A percentile compares a stretch with the other conserved stretches of the same genome.
Evolutionary conservation across 1,140 invertebrate genomes (phyloP).

Genomic region (Ostrea denselamellosa): DNA sequence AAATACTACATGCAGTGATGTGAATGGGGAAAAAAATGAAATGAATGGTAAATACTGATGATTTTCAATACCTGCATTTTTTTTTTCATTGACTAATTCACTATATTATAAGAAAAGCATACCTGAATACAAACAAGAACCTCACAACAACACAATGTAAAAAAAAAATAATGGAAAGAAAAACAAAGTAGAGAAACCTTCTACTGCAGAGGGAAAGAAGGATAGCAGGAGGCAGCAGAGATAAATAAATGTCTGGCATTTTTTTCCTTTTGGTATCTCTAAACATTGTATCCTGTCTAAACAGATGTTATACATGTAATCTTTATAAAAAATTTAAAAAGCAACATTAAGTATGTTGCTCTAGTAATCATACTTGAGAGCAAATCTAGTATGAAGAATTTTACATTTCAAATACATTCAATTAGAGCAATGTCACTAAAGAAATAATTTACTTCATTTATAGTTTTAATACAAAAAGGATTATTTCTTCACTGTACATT

Average conservation of each 20-base stretch:
- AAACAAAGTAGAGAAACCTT: conserved; percentile 3
- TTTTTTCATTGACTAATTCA: background rate
- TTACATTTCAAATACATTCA: too few species aligned
- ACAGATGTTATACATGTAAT: too few species aligned
- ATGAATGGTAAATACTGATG: background rate
- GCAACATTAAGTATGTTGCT: too few species aligned
- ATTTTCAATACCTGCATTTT: background rate
- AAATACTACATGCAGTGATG: background rate
- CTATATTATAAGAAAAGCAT: background rate
- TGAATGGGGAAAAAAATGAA: background rate
- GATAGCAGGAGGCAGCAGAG: conserved; percentile 27
- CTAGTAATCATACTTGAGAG: too few species aligned
- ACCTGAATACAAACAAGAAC: background rate
- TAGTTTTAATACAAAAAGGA: too few species aligned
- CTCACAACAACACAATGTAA: background rate
- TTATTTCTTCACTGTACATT: too few species aligned
- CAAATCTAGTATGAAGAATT: too few species aligned
- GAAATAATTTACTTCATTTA: too few species aligned
- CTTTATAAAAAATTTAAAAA: too few species aligned
- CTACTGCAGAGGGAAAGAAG: conserved; percentile 7
- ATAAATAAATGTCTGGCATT: background rate
- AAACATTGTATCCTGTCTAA: background rate
- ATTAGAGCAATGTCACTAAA: too few species aligned
- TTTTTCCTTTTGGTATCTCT: background rate
- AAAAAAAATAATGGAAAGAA: background rate